Conservation (phyloP, 2,888 invertebrate genomes). For the Rhamphomyia laevipes region DNA sequence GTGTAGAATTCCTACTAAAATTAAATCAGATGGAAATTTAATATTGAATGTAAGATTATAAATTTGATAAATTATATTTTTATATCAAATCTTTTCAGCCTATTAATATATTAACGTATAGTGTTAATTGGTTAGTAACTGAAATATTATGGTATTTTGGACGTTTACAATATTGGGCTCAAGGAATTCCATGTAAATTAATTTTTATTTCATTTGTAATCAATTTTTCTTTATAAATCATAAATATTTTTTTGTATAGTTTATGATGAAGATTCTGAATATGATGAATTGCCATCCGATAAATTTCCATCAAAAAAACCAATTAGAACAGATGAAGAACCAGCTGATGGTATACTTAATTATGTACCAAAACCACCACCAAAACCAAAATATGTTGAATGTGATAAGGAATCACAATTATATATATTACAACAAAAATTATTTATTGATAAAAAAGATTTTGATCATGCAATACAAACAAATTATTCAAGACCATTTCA, state of each 20-base stretch:
- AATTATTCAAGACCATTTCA: slow-evolving; percentile 50
- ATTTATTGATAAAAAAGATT: slow-evolving; percentile 34
- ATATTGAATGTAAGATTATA: slow-evolving; percentile 25
- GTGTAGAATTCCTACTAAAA: slow-evolving; percentile 43
- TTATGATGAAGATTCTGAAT: slow-evolving; percentile 37
- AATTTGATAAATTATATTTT: slow-evolving; percentile 1
- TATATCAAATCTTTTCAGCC: slow-evolving; percentile 41
- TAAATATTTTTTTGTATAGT: slow-evolving; percentile 17
- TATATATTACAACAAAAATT: slow-evolving; percentile 54
- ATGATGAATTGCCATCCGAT: slow-evolving; percentile 32
- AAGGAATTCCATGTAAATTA: slow-evolving; percentile 32
- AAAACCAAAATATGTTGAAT: slow-evolving; percentile 40
- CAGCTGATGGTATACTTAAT: slow-evolving; percentile 14
- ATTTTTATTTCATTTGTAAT: background rate
- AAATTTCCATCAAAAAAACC: slow-evolving; percentile 17
- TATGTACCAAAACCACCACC: slow-evolving; percentile 28
- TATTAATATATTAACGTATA: slow-evolving; percentile 28
- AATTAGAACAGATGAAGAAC: slow-evolving; percentile 27
- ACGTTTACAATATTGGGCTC: slow-evolving; percentile 31
- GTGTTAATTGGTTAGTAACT: slow-evolving; percentile 38
- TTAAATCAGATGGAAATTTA: slow-evolving; percentile 23
- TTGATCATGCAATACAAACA: slow-evolving; percentile 33
- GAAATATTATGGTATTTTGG: slow-evolving; percentile 33
- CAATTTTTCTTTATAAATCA: background rate
- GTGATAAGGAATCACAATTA: slow-evolving; percentile 59